phyloP scores from a whole-genome alignment of 2,797 vertebrate genomes.

The Salarias fasciatus region DNA sequence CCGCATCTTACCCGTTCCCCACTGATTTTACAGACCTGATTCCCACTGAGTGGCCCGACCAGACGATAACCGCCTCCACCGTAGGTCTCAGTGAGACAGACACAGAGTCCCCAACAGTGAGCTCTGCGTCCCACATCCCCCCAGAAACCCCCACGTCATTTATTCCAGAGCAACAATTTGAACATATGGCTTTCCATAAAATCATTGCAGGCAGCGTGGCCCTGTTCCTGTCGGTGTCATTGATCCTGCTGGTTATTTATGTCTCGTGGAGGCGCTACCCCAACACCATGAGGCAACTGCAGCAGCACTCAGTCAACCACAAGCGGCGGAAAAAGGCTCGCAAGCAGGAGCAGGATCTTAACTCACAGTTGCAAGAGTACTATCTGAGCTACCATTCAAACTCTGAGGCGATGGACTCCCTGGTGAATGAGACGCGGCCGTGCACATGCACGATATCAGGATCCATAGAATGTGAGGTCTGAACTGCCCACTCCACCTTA shows the following conservation, averaged over 20 bases:
- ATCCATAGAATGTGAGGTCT: conserved; percentile 98
- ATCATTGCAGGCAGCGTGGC: conserved; percentile 96
- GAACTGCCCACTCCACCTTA: conserved; percentile 81
- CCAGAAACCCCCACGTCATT: conserved; percentile 57
- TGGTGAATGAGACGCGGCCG: conserved; percentile 91
- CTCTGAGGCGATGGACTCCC: conserved; percentile 94
- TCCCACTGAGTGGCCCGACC: conserved; percentile 79
- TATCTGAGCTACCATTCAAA: conserved; percentile 97
- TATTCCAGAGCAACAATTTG: conserved; percentile 88
- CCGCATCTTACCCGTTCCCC: conserved; percentile 74
- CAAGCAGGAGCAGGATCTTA: conserved; percentile 90
- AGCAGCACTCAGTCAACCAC: conserved; percentile 94
- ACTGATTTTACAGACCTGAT: conserved; percentile 70
- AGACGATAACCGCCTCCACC: conserved; percentile 78
- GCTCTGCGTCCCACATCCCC: conserved; percentile 56
- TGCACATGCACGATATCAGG: conserved; percentile 97
- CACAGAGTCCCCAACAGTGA: conserved; percentile 51
- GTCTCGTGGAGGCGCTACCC: conserved; percentile 97
- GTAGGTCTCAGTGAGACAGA: conserved; percentile 71
- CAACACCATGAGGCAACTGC: conserved; percentile 93
- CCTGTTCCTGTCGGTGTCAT: conserved; percentile 93
- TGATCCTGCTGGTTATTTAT: conserved; percentile 97
- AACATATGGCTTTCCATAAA: conserved; percentile 96
- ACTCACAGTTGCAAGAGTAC: conserved; percentile 97
- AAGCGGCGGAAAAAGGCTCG: conserved; percentile 92